Evolutionary conservation across 2,797 vertebrate species (phyloP).

Genomic region (Cossypha niveicapilla): DNA sequence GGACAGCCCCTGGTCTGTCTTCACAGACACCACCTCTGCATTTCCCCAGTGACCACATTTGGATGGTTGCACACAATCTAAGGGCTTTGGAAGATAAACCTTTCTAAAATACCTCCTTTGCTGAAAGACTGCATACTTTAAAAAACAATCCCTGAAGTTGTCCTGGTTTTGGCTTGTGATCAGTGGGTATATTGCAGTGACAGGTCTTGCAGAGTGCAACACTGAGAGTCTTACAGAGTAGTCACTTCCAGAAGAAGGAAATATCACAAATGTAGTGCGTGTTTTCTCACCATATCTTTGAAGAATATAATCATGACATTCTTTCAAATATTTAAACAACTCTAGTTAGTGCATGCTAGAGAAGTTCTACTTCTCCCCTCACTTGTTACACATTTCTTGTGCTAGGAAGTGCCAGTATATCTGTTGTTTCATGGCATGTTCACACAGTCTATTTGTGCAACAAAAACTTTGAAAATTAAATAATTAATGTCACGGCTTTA

Average conservation of each 20-base stretch:
- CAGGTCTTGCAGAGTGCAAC: neutral
- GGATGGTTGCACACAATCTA: neutral
- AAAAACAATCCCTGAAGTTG: neutral
- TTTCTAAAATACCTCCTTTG: neutral
- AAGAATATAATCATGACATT: neutral
- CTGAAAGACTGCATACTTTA: neutral
- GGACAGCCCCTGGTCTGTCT: neutral
- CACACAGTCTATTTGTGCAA: neutral
- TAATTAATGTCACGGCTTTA: neutral
- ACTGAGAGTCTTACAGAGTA: neutral
- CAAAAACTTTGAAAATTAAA: neutral
- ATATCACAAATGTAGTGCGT: neutral
- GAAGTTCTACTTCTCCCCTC: neutral
- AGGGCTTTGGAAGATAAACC: neutral
- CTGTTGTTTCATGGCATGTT: neutral
- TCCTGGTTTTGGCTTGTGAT: neutral
- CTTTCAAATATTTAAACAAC: neutral
- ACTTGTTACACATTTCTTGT: neutral
- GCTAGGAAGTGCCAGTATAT: neutral
- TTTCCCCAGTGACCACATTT: neutral
- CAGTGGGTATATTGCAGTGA: neutral
- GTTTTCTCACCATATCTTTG: neutral
- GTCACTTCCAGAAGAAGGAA: neutral
- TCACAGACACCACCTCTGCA: neutral
- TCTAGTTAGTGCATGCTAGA: neutral